Percentiles rank a stretch among this genome's conserved stretches.
Evolutionary conservation across 1,140 invertebrate species (phyloP).

Genomic region (Zaprionus ornatus): DNA sequence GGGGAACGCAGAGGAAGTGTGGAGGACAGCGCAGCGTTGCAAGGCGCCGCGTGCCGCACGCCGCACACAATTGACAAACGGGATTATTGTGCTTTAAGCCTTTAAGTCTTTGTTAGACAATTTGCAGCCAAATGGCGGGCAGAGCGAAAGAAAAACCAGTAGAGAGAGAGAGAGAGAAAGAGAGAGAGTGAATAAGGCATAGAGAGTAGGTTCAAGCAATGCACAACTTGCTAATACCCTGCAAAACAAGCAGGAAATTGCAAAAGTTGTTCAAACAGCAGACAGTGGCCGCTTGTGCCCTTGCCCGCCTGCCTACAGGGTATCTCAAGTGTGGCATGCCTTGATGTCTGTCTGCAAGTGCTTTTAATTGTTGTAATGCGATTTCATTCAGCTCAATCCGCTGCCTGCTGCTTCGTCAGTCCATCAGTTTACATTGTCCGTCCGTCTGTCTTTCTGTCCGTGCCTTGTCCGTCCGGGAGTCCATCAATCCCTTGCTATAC

Average conservation of each 20-base stretch:
- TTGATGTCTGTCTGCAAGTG: slow-evolving; percentile 8
- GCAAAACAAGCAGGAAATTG: not conserved
- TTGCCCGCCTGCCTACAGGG: not conserved
- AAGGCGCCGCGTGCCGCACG: not conserved
- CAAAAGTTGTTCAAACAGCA: not conserved
- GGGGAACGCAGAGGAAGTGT: not conserved
- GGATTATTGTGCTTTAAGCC: slow-evolving; percentile 78
- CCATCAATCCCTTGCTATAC: slow-evolving; percentile 24
- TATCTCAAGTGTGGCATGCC: not conserved
- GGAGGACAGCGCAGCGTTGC: not conserved
- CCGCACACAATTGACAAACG: slow-evolving; percentile 49
- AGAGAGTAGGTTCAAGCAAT: too few species aligned
- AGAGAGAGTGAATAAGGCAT: too few species aligned
- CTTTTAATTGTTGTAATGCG: slow-evolving; percentile 72
- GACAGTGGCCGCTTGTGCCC: not conserved
- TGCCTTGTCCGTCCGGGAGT: slow-evolving; percentile 9
- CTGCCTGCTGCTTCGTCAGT: not conserved
- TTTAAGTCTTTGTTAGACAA: slow-evolving; percentile 81
- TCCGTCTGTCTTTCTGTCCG: not conserved
- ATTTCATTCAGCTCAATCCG: slow-evolving; percentile 56
- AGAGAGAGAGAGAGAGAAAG: not conserved
- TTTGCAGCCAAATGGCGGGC: slow-evolving; percentile 53
- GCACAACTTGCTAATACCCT: not conserved
- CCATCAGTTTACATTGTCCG: not conserved
- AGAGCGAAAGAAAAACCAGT: slow-evolving; percentile 14